A percentile compares a stretch with the other conserved stretches of the same genome.
Evolutionary conservation across 2,113 vertebrate genomes (phyloP).

Genomic region (Hyaena hyaena): DNA sequence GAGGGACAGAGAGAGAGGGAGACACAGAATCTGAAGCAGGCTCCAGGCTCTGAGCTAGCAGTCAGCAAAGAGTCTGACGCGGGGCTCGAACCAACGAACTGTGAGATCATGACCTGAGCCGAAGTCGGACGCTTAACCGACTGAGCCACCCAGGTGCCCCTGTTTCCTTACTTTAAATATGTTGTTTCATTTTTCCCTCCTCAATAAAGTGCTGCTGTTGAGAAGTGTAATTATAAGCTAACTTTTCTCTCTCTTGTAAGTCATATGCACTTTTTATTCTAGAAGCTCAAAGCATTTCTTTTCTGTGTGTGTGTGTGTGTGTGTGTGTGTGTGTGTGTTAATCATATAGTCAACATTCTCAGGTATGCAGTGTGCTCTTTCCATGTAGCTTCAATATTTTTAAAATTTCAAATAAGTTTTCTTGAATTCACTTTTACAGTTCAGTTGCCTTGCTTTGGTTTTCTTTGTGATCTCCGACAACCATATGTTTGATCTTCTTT

Average conservation of each 20-base stretch:
- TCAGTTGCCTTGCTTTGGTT: background rate
- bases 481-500: background rate
- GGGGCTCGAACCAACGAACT: too few relatives aligned
- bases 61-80: too few relatives aligned
- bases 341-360: background rate
- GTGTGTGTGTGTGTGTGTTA: background rate
- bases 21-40: too few relatives aligned
- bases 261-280: background rate
- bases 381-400: background rate
- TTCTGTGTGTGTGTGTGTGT: background rate
- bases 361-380: background rate
- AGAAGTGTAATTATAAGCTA: background rate
- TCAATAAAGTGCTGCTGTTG: background rate
- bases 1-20: too few relatives aligned
- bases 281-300: background rate
- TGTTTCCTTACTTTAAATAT: background rate
- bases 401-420: background rate
- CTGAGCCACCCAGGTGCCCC: too few relatives aligned
- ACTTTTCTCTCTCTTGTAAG: background rate
- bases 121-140: too few relatives aligned
- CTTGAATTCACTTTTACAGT: background rate
- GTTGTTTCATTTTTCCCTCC: background rate
- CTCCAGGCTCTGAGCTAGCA: too few relatives aligned
- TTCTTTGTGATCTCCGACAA: slow-evolving; percentile 1
- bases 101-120: too few relatives aligned